Percentiles rank a stretch among this genome's conserved stretches.
phyloP scores from a whole-genome alignment of 2,888 invertebrate genomes.

The Cremastinae sp. region DNA sequence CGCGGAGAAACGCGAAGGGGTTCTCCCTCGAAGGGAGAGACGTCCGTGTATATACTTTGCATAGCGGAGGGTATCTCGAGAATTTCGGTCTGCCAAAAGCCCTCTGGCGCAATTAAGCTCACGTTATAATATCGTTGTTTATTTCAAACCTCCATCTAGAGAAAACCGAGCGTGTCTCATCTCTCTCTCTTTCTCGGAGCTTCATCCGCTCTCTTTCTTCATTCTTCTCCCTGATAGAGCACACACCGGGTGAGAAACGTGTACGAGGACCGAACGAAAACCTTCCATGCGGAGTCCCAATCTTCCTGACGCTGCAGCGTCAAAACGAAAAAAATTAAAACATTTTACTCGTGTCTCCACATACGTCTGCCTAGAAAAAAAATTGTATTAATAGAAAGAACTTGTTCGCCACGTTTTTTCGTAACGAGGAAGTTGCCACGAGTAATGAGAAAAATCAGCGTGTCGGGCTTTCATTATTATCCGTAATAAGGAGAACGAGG shows the following conservation, averaged over 20 bases:
- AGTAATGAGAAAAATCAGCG: neutral
- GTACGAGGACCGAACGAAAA: slow-evolving; percentile 14
- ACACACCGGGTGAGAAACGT: slow-evolving; percentile 17
- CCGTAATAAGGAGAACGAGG: slow-evolving; percentile 20
- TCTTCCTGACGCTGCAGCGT: slow-evolving; percentile 69
- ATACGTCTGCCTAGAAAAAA: no score
- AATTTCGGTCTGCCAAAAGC: slow-evolving; percentile 64
- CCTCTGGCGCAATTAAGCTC: slow-evolving; percentile 79
- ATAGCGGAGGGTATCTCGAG: slow-evolving; percentile 40
- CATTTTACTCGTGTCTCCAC: slow-evolving; percentile 22
- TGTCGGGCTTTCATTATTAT: neutral
- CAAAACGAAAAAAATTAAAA: neutral
- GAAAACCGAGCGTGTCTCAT: slow-evolving; percentile 73
- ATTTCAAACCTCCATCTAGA: slow-evolving; percentile 75
- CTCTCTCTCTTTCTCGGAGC: slow-evolving; percentile 44
- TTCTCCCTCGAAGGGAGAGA: slow-evolving; percentile 47
- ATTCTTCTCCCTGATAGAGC: slow-evolving; percentile 40
- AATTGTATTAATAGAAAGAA: no score
- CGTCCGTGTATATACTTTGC: slow-evolving; percentile 54
- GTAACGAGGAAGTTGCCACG: slow-evolving; percentile 1
- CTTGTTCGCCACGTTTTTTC: slow-evolving; percentile 8
- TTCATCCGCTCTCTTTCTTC: slow-evolving; percentile 53
- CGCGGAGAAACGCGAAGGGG: slow-evolving; percentile 53
- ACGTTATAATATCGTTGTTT: slow-evolving; percentile 80
- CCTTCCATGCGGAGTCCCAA: no score